Conservation (phyloP, 2,888 invertebrate genomes). For the Callimorpha dominula region DNA sequence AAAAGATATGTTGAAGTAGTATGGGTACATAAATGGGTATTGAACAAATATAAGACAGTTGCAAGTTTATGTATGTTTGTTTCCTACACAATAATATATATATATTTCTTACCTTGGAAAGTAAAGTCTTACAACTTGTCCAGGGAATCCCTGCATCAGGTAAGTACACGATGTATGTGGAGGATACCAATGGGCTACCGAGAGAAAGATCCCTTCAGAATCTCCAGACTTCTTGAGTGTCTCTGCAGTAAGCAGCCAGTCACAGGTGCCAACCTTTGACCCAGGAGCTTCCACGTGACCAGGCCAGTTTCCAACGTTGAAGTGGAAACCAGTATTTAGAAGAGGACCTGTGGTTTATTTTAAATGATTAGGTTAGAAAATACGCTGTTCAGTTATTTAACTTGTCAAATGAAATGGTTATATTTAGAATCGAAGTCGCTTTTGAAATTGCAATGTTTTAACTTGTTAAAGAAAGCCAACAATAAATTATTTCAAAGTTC, state of each 20-base stretch:
- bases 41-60: too few species aligned
- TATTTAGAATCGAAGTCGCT: not conserved
- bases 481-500: not conserved
- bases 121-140: constrained; percentile 95
- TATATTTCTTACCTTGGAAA: constrained; percentile 93
- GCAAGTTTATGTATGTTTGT: not conserved
- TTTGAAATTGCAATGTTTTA: not conserved
- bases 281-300: constrained; percentile 97
- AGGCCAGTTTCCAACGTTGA: constrained; percentile 98
- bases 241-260: constrained; percentile 95
- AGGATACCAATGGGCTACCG: constrained; percentile 97
- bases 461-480: not conserved
- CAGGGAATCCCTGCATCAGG: constrained; percentile 93
- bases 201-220: constrained; percentile 95
- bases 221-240: constrained; percentile 92
- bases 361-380: not conserved
- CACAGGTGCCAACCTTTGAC: constrained; percentile 94
- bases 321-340: constrained; percentile 97
- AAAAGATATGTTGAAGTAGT: too few species aligned
- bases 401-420: too few species aligned
- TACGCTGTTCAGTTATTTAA: too few species aligned
- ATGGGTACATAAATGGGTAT: too few species aligned
- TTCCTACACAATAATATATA: not conserved
- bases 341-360: constrained; percentile 88
- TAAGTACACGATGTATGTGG: constrained; percentile 97